Evolutionary conservation across 2,797 vertebrate genomes (phyloP), one percentile per base, ranked within the genome.

Genomic region (Lepilemur septentrionalis): DNA sequence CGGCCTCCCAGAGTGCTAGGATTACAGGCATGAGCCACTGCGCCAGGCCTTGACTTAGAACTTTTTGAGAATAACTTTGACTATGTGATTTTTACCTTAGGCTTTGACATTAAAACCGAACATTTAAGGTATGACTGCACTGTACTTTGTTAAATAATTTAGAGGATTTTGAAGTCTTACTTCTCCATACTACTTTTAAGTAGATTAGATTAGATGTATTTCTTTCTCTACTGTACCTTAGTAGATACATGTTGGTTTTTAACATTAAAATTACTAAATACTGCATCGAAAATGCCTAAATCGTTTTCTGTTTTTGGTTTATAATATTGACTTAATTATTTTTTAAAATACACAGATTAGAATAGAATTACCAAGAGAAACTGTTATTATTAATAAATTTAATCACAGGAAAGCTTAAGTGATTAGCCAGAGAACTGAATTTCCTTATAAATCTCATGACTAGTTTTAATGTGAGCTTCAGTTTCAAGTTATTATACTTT

Each of bases 401-500:
- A 95, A 89, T 96, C 8, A 43, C 7, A 67, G 61, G 65, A 95
- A 91, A 5, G 50, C 32, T 85, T 96, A 86, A 52, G 1, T 87
- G 28, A 79, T 94, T 96, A 82, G 25, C 59, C 28, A 78, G 28
- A 80, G 38, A 78, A 90, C 35, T 38, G 30, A 67, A 78, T 94
- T 93, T 87, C 43, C 35, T 52, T 73, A n/a, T 72, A 90, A 91
- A 81, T 93, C 2, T 82, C 35, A 50, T 82, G 65, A 91, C 46
- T 79, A 14, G 52, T 95, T 97, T 96, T 95, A 96, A 87, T 38
- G n/a, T 55, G 28, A 95, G 28, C 63, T 86, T 63, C 4, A 89
- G 50, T 89, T 97, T 97, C 38, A 97, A 84, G 59, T 81, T 84
- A 57, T 80, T 93, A 63, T 48, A 78, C 13, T 23, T 67, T 88